Conservation (phyloP, 30 jellyfish, hydroid and myxozoan genomes). For the Hydractinia echinata region DNA sequence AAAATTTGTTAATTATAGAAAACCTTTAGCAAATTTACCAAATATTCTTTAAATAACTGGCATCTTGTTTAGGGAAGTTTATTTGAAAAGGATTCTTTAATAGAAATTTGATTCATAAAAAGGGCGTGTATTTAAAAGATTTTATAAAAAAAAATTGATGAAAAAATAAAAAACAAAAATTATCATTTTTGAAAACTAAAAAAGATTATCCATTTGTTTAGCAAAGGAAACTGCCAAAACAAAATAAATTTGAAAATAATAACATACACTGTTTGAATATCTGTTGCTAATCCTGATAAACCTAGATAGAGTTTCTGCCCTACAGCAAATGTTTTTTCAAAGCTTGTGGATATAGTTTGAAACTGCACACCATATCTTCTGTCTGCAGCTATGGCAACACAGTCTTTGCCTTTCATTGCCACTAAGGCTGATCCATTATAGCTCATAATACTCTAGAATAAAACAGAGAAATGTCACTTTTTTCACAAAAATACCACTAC, state of each 20-base stretch:
- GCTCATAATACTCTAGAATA: constrained; percentile 91
- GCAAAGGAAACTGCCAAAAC: neutral
- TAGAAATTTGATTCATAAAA: too few relatives aligned
- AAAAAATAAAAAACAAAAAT: too few relatives aligned
- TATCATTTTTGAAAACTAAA: too few relatives aligned
- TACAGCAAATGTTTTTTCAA: constrained; percentile 66
- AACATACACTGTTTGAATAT: constrained; percentile 94
- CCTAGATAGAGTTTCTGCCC: constrained; percentile 80
- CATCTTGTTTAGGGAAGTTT: too few relatives aligned
- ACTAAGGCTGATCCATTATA: constrained; percentile 92
- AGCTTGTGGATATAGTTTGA: constrained; percentile 69
- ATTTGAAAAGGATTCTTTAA: too few relatives aligned
- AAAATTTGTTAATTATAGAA: too few relatives aligned
- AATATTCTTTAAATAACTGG: too few relatives aligned
- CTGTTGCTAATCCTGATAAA: constrained; percentile 93
- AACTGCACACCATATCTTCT: constrained; percentile 85
- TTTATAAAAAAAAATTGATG: too few relatives aligned
- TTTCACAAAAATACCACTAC: too few relatives aligned
- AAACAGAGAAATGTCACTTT: neutral
- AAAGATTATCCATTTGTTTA: too few relatives aligned
- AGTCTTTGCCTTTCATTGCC: constrained; percentile 95
- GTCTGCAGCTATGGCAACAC: constrained; percentile 97
- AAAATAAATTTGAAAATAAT: neutral
- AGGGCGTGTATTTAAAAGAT: too few relatives aligned
- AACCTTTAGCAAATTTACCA: too few relatives aligned